Percentiles rank a stretch among this genome's conserved stretches.
Evolutionary conservation across 1,140 invertebrate species (phyloP).

Genomic region (Agrypnia vestita): DNA sequence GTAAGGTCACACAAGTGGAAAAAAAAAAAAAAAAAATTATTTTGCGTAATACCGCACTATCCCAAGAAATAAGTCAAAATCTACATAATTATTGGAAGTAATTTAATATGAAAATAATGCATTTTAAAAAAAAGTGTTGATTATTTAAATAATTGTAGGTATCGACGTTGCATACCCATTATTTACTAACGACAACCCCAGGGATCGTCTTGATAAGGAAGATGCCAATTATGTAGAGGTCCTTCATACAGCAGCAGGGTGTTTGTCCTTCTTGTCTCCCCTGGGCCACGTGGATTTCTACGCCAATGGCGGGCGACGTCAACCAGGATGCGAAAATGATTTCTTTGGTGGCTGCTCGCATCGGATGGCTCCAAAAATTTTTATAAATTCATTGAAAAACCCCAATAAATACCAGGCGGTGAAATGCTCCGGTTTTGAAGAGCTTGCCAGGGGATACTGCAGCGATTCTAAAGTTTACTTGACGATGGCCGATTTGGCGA

Average conservation of each 20-base stretch:
- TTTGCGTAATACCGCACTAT: too few relatives aligned
- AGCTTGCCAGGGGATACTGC: conserved; percentile 6
- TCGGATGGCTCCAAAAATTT: conserved; percentile 60
- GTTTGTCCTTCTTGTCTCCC: conserved; percentile 69
- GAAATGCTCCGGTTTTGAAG: not conserved
- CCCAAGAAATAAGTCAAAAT: too few relatives aligned
- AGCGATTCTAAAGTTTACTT: not conserved
- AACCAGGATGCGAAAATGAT: conserved; percentile 69
- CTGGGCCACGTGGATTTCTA: conserved; percentile 76
- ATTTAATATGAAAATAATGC: too few relatives aligned
- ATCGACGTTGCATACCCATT: conserved; percentile 79
- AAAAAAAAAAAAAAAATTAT: too few relatives aligned
- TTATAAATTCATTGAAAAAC: conserved; percentile 61
- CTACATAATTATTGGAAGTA: too few relatives aligned
- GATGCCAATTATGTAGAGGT: conserved; percentile 81
- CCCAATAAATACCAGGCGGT: not conserved
- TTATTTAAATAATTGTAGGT: conserved; percentile 65
- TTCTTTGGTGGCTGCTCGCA: conserved; percentile 58
- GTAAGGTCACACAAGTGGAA: too few relatives aligned
- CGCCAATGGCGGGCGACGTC: conserved; percentile 70
- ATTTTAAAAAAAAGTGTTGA: not conserved
- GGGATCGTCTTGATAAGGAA: conserved; percentile 58
- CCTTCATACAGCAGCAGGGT: conserved; percentile 79
- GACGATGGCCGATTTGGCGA: conserved; percentile 23
- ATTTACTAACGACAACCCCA: conserved; percentile 62